phyloP scores from a whole-genome alignment of 2,888 invertebrate species.

The Syritta pipiens region DNA sequence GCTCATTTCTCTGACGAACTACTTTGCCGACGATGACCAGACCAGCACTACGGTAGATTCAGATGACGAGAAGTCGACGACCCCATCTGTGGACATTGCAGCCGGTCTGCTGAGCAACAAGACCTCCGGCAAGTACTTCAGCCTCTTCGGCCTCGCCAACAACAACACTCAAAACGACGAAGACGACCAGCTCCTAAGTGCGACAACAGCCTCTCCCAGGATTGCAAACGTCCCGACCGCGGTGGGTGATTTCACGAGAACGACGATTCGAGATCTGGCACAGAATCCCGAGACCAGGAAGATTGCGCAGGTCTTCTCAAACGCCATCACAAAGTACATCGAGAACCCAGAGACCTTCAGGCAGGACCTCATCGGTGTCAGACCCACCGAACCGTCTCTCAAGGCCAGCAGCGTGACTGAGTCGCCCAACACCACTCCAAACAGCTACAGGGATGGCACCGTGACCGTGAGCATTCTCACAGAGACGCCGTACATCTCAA shows the following conservation, averaged over 20 bases:
- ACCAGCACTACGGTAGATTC: conserved; percentile 75
- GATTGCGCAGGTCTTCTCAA: conserved; percentile 90
- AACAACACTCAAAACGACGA: conserved; percentile 66
- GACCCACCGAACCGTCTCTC: conserved; percentile 87
- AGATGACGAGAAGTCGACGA: conserved; percentile 64
- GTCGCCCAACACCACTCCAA: conserved; percentile 72
- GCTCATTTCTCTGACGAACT: conserved; percentile 88
- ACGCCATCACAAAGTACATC: conserved; percentile 89
- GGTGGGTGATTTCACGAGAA: conserved; percentile 80
- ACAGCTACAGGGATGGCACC: conserved; percentile 73
- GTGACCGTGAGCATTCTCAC: conserved; percentile 73
- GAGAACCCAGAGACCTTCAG: conserved; percentile 91
- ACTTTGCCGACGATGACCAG: conserved; percentile 83
- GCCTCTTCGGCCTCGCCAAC: conserved; percentile 75
- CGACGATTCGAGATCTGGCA: conserved; percentile 81
- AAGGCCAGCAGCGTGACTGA: conserved; percentile 78
- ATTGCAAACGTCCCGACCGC: conserved; percentile 32
- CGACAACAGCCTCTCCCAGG: conserved; percentile 80
- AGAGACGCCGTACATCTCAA: conserved; percentile 73
- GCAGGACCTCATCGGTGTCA: conserved; percentile 86
- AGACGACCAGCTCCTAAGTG: conserved; percentile 3
- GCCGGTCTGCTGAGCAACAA: conserved; percentile 83
- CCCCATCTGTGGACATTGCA: conserved; percentile 77
- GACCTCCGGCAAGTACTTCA: conserved; percentile 76
- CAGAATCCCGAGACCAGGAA: conserved; percentile 85